Base-by-base conservation (phyloP, 2,888 invertebrate species). In the Chironomus tentans region DNA sequence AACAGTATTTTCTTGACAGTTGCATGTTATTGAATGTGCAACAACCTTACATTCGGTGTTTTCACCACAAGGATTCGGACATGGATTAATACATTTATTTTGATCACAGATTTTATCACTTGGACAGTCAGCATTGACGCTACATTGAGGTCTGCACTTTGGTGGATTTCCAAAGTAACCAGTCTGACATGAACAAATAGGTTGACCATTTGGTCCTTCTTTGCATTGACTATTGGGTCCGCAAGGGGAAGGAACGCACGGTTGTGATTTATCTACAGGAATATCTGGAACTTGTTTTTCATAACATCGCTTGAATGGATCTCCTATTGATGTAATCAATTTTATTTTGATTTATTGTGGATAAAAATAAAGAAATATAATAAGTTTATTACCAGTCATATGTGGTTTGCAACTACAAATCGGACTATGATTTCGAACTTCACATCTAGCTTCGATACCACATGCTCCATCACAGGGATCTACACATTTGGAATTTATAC, bases 101-200 rank as follows among this genome's bases (percentile, higher is more conserved):
- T 91, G 92, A 75, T 93, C 87, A 81, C 94, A 94, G 24, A 93
- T 92, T 82, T 90, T 89, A 79, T 89, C 89, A 50, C 90, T 89
- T 38, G 90, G 88, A 82, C 93, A 93, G 81, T 93, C 92, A 15
- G 92, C 90, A 82, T 93, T 93, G 74, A 92, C 91, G 6, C 92
- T 87, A 82, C 93, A 93, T 83, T 93, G 93, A 21, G 93, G 93
- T 79, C 93, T 87, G 80, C 94, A 94, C 79, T 91, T 91, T 28
- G 93, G 93, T 78, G 94, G 92, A 72, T 88, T 87, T 48, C 94
- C 94, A 69, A 92, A 86, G 81, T 93, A 94, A 79, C 88, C 88
- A 74, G 88, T 88, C n/a, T 89, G 82, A 81, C 95, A 95, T 78
- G 90, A 88, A 80, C 94, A 95, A 18, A 90, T 88, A 68, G 93